A percentile compares a stretch with the other conserved stretches of the same genome.
Conservation (phyloP, 1,140 invertebrate genomes). For the Lepidurus arcticus region DNA sequence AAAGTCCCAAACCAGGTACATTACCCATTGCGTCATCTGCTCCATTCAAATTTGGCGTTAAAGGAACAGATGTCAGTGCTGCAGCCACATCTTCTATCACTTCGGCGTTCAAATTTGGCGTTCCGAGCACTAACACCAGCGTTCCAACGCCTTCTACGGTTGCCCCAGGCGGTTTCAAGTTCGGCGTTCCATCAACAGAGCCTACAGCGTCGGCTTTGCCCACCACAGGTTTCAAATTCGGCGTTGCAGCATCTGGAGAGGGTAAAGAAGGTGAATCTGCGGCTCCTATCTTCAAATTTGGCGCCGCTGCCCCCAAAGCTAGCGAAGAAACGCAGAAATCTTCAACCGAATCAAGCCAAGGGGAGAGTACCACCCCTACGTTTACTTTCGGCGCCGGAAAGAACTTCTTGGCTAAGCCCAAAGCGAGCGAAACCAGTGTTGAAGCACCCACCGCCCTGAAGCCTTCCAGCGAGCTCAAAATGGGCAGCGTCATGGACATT, state of each 20-base stretch:
- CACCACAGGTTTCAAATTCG: conserved; percentile 22
- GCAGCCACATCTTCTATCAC: neutral
- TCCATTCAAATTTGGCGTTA: conserved; percentile 31
- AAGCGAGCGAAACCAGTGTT: neutral
- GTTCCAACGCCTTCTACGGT: neutral
- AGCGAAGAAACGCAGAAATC: neutral
- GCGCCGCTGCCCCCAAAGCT: conserved; percentile 16
- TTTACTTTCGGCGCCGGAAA: neutral
- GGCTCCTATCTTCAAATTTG: conserved; percentile 27
- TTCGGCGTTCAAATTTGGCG: conserved; percentile 30
- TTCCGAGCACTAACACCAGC: neutral
- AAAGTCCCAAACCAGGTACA: conserved; percentile 53
- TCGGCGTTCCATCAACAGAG: conserved; percentile 18
- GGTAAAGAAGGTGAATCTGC: neutral
- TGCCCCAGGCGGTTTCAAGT: conserved; percentile 28
- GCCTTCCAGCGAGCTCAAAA: conserved; percentile 9
- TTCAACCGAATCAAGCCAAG: neutral
- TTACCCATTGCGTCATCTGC: neutral
- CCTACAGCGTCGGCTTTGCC: neutral
- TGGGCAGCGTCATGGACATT: conserved; percentile 34
- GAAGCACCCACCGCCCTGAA: neutral
- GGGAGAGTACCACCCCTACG: neutral
- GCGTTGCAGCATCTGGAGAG: neutral
- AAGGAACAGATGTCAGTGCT: neutral
- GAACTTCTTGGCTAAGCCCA: neutral